Conservation (phyloP, 2,797 vertebrate genomes). For the Darevskia nairensis region DNA sequence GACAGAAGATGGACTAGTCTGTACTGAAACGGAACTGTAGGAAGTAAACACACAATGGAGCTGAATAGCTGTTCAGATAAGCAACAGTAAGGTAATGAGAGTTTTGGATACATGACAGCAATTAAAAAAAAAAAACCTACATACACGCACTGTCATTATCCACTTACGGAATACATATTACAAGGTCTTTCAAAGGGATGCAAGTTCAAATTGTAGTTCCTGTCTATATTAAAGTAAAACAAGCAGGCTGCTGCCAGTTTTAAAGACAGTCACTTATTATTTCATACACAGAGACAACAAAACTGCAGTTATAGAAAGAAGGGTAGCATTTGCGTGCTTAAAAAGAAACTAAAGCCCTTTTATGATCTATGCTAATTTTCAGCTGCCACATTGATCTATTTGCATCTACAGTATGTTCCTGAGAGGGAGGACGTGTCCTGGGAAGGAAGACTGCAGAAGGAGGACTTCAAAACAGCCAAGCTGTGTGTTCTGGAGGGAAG, state of each 20-base stretch:
- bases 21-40: neutral
- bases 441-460: neutral
- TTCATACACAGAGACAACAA: neutral
- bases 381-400: slow-evolving; percentile 52
- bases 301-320: neutral
- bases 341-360: slow-evolving; percentile 47
- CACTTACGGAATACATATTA: slow-evolving; percentile 2
- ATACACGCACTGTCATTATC: slow-evolving; percentile 10
- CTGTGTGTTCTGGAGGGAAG: neutral
- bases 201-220: neutral
- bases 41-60: neutral
- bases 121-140: neutral
- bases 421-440: neutral
- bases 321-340: neutral
- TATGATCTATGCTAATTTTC: slow-evolving; percentile 49
- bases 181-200: neutral
- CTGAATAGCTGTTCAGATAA: neutral
- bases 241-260: neutral
- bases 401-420: slow-evolving; percentile 26
- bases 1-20: neutral
- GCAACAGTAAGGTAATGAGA: neutral
- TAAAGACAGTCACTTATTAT: neutral
- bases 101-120: neutral
- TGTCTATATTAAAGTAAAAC: neutral
- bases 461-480: neutral